These are phyloP conservation scores for Petrocephalus sullivani DNA, from an alignment of 2,797 vertebrate genomes.

Conservation along the genomic window DNA sequence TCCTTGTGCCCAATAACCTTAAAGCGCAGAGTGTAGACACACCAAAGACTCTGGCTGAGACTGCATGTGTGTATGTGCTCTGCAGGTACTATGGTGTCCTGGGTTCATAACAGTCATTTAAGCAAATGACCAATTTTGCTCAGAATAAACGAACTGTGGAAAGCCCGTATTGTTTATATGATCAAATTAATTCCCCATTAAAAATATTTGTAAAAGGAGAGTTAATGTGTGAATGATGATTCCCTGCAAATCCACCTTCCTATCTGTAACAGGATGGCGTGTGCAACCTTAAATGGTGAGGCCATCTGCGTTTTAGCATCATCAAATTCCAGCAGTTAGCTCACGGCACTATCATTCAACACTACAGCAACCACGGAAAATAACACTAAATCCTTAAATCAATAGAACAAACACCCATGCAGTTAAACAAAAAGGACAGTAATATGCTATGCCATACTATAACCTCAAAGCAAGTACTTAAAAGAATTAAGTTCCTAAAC, in stretches of 20 bases:
- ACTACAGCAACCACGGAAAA: not conserved
- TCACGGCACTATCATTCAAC: not conserved
- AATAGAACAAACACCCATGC: constrained; percentile 36
- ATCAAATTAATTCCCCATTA: not conserved
- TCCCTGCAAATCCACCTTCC: not conserved
- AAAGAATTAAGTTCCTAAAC: constrained; percentile 23
- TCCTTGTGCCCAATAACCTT: not conserved
- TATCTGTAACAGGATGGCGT: not conserved
- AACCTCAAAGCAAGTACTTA: constrained; percentile 28
- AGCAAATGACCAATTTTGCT: not conserved
- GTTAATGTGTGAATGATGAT: not conserved
- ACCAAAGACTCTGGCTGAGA: not conserved
- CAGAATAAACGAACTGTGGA: not conserved
- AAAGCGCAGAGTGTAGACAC: not conserved
- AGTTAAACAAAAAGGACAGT: constrained; percentile 40
- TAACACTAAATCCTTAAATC: constrained; percentile 29
- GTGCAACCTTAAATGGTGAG: not conserved
- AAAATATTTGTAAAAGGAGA: not conserved
- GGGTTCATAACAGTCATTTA: not conserved
- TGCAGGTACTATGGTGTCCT: not conserved
- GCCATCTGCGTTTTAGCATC: not conserved
- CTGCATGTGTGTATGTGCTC: not conserved
- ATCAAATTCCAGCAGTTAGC: not conserved
- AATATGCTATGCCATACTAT: constrained; percentile 13
- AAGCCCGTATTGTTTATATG: not conserved